Percentiles rank a stretch among this genome's conserved stretches.
These are phyloP conservation scores for Heliconius himera DNA, from an alignment of 1,140 invertebrate genomes.

Conservation along the genomic window DNA sequence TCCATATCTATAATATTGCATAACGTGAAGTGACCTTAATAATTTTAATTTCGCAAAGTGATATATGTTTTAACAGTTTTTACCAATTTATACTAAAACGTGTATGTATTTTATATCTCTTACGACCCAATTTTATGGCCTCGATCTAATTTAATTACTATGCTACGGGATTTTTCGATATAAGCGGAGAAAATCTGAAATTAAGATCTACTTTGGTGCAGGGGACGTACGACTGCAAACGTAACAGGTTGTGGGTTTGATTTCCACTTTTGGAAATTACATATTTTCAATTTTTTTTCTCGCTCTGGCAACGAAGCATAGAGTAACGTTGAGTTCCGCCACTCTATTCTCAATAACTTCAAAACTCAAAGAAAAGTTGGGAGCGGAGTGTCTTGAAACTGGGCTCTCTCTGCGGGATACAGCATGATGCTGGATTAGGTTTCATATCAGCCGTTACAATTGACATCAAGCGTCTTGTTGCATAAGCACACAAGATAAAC, in stretches of 20 bases:
- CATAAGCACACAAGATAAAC: no score
- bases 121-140: neutral
- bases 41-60: conserved; percentile 1
- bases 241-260: neutral
- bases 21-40: neutral
- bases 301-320: no score
- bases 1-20: neutral
- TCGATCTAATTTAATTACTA: neutral
- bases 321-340: neutral
- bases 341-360: neutral
- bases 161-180: no score
- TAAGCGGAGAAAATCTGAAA: no score
- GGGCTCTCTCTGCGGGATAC: neutral
- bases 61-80: neutral
- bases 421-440: no score
- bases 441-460: no score
- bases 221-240: neutral
- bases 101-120: neutral
- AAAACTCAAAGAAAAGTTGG: neutral
- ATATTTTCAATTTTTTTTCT: no score
- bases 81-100: neutral
- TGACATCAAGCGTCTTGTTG: no score
- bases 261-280: no score
- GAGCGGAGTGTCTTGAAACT: neutral
- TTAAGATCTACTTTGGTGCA: no score